A percentile compares a stretch with the other conserved stretches of the same genome.
Evolutionary conservation across 2,113 vertebrate genomes (phyloP).

Genomic region (Stercorarius parasiticus): DNA sequence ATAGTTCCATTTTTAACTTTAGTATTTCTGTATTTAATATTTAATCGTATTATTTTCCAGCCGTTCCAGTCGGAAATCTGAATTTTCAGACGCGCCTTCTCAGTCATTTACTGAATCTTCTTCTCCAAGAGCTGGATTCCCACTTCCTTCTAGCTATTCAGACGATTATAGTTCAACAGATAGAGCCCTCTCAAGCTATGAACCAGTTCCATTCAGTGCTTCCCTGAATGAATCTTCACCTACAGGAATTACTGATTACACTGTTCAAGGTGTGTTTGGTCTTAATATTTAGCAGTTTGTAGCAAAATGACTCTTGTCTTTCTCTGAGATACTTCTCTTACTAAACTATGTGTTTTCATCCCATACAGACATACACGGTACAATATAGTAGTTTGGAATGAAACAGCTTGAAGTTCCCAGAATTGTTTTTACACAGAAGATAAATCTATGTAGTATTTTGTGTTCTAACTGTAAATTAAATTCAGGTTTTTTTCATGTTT

Average conservation of each 20-base stretch:
- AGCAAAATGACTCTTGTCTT: not conserved
- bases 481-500: not conserved
- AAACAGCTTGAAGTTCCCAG: not conserved
- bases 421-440: not conserved
- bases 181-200: conserved; percentile 61
- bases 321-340: not conserved
- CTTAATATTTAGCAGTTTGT: conserved; percentile 40
- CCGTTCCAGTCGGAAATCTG: conserved; percentile 68
- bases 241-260: conserved; percentile 76
- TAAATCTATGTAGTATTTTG: not conserved
- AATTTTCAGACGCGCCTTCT: conserved; percentile 57
- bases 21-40: not conserved
- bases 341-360: not conserved
- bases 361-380: not conserved
- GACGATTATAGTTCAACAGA: conserved; percentile 71
- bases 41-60: conserved; percentile 59
- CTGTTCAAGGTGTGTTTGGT: conserved; percentile 72
- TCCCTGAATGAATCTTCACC: conserved; percentile 82
- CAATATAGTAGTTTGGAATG: not conserved
- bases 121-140: conserved; percentile 42
- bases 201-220: conserved; percentile 79
- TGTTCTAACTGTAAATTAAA: not conserved
- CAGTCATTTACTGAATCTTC: conserved; percentile 54
- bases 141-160: conserved; percentile 4
- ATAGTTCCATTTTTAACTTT: not conserved